Base-by-base conservation (phyloP, 2,113 vertebrate species). In the Rutilus rutilus region DNA sequence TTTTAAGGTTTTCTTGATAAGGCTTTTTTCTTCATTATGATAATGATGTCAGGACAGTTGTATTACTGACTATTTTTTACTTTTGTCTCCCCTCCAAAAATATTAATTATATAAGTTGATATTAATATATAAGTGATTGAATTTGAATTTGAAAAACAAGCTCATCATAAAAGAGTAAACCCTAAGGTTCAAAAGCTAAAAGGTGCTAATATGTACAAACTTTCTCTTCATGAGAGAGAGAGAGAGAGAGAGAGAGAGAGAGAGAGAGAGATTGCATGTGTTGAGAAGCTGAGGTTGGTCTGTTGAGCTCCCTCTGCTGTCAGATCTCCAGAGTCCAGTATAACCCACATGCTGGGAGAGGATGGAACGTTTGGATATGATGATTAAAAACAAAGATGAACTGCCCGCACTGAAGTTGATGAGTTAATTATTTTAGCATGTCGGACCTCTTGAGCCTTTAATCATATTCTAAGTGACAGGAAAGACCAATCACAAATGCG, bases 261-360 rank as follows among this genome's bases (percentile, higher is more conserved):
- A 54, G 47, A 50, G 47, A 50, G 45, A 21, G 50, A 45, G 60
- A 39, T 8, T 42, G 39, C 39, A 21, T 78, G 75, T 33, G 9
- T 7, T 4, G 45, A 5, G 62, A 15, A 52, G 81, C 62, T 36
- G 47, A 54, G 47, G 27, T 36, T 25, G 50, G 82, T 73, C 50
- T 83, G 82, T 42, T 65, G 84, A 79, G 86, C 86, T 87, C 86
- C 86, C 86, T 87, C 86, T 87, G 86, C 81, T 82, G 80, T 82
- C 62, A 67, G 67, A 57, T 71, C 27, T 71, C 65, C 47, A 57
- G 54, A 57, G 54, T 57, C 54, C 54, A 71, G 17, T 57, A 52
- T 39, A 19, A 42, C 57, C 65, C 45, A 15, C 47, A 83, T 57
- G 50, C 27, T 39, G 27, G 19, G 81, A 82, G 64, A 36, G 80